A percentile compares a stretch with the other conserved stretches of the same genome.
phyloP scores from a whole-genome alignment of 2,113 vertebrate species.

The Sylvicapra grimmia region DNA sequence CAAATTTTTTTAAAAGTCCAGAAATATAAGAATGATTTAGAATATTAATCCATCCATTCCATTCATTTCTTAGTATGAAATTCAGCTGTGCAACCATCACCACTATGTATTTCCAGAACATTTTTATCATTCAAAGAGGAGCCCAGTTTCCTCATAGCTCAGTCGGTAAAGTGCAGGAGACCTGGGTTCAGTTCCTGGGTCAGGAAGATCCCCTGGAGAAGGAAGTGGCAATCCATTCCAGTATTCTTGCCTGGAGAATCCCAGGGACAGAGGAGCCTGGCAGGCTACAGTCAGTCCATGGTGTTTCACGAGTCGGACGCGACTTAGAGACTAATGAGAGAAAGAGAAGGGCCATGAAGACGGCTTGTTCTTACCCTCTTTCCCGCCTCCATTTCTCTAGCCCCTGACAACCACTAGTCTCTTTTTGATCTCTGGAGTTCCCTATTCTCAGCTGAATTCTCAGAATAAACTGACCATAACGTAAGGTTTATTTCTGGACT shows the following conservation, averaged over 20 bases:
- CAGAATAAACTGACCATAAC: not conserved
- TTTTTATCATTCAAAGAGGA: not conserved
- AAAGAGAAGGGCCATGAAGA: not conserved
- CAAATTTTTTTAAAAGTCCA: not conserved
- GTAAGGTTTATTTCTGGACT: slow-evolving; percentile 5
- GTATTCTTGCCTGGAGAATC: not conserved
- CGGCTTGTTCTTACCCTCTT: not conserved
- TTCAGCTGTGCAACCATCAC: not conserved
- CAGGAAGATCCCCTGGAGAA: not conserved
- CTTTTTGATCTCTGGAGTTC: not conserved
- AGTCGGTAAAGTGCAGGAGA: not conserved
- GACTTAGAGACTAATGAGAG: not conserved
- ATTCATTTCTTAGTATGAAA: not conserved
- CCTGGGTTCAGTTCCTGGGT: not conserved
- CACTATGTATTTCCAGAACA: not conserved
- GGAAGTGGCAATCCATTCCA: not conserved
- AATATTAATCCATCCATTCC: not conserved
- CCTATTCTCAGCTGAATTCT: not conserved
- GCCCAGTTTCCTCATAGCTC: not conserved
- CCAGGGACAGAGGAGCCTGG: not conserved
- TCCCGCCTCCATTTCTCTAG: not conserved
- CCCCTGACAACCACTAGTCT: not conserved
- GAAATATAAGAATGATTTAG: not conserved
- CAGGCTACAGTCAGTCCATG: not conserved
- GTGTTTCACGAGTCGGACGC: not conserved